Evolutionary conservation across 2,113 vertebrate genomes (phyloP), one percentile per base, ranked within the genome.

Genomic region (Amazona guildingii): DNA sequence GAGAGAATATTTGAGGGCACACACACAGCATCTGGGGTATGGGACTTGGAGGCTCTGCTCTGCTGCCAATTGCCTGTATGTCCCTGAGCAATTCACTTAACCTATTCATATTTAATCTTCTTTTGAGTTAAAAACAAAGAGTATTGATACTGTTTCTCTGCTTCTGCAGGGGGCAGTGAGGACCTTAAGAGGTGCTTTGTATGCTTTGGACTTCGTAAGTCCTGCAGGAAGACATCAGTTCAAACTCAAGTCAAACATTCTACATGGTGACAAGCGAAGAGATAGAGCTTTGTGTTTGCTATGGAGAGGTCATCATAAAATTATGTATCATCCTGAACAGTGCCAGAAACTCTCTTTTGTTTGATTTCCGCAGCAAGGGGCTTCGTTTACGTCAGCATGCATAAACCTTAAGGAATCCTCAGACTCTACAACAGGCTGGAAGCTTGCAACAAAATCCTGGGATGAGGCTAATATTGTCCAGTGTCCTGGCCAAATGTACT

Each of bases 311-410:
- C 92, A 92, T 57, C 52, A 37, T 79, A 43, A 86, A 93, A 89
- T 92, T 94, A 94, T 95, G 88, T 49, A 91, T 90, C 24, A 0
- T 82, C 61, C 54, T 64, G 49, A 55, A 44, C 55, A 31, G 83
- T 89, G 95, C 94, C 95, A 97, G 93, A 95, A 96, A 95, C 51
- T 92, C 67, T 61, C 88, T 83, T 68, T 31, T 79, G 55, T 66
- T 88, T 83, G 66, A 31, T 80, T 57, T 73, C 73, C 1, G 1
- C 37, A 57, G 77, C 0, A 2, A 92, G 90, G 89, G 88, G 44
- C 76, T 93, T 70, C 83, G 93, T 83, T 94, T 59, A 64, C 48
- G 24, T 92, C 95, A 96, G 64, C 64, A 33, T 43, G 57, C 63
- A 61, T 77, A 89, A 91, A 48, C 69, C 84, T 70, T 43, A 69